Base-by-base conservation (phyloP, 2,113 vertebrate genomes). In the Isurus oxyrinchus region DNA sequence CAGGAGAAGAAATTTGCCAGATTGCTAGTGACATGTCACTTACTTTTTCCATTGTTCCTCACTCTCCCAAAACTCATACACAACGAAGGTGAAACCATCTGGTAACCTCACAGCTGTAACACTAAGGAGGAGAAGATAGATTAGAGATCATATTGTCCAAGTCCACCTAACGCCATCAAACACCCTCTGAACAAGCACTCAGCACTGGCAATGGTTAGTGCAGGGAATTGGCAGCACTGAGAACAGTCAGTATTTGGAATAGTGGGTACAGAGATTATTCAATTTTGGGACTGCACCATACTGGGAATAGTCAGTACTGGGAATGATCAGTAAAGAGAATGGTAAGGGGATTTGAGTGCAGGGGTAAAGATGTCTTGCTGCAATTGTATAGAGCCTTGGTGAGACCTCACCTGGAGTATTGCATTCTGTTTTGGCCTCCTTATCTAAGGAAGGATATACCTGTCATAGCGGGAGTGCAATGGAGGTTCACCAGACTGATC, bases 31-130 rank as follows among this genome's bases (percentile, higher is more conserved):
- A 13, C 19, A 23, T 69, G 21, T 95, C 40, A 35, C 40, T 96
- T 96, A 99, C 99, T 98, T 98, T 97, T 99, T 99, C 99, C 99
- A 99, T 88, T 98, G 99, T 49, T 99, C 98, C 96, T 99, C 99
- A 0, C 98, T 98, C 96, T 99, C 99, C 99, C 99, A 99, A 98
- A 99, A 99, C 97, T 99, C 99, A 0, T 99, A 99, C 96, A 99
- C 94, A 3, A 99, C 98, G 23, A 99, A 99, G 97, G 98, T 99
- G 96, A 98, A 96, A 31, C 98, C 98, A 0, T 99, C 99, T 0
- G 98, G 98, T 96, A 99, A 98, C 95, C 98, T 98, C 97, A 99
- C 98, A 0, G 99, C 99, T 0, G 99, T 98, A 69, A 99, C 97
- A 67, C 99, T 99, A 96, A 31, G 35, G 0, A 3, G n/a, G 57